These are phyloP conservation scores for Hololepta plana DNA, from an alignment of 2,888 invertebrate species.

Conservation along the genomic window DNA sequence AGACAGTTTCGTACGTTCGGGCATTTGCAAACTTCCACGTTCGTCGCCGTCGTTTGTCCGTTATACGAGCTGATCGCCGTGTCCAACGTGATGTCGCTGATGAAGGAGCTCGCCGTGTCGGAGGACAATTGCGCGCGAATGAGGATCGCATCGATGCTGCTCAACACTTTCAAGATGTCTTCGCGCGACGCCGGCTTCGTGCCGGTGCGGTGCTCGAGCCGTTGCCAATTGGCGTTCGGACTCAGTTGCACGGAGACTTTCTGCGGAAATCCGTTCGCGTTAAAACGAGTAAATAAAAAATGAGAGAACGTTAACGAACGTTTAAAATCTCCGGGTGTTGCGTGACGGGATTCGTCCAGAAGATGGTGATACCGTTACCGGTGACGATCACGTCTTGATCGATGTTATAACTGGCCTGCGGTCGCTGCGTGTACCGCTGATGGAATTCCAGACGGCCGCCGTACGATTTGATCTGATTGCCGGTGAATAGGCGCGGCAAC, in stretches of 20 bases:
- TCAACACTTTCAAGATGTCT: slow-evolving; percentile 70
- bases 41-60: slow-evolving; percentile 42
- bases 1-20: slow-evolving; percentile 33
- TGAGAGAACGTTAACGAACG: slow-evolving; percentile 29
- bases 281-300: slow-evolving; percentile 2
- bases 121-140: slow-evolving; percentile 61
- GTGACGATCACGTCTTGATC: slow-evolving; percentile 71
- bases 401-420: slow-evolving; percentile 32
- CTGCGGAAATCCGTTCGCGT: too few species aligned
- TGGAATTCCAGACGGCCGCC: slow-evolving; percentile 65
- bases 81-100: slow-evolving; percentile 77
- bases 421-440: slow-evolving; percentile 40
- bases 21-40: slow-evolving; percentile 76
- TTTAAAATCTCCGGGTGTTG: slow-evolving; percentile 36
- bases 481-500: slow-evolving; percentile 47
- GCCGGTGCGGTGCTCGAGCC: slow-evolving; percentile 31
- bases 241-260: slow-evolving; percentile 43
- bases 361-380: slow-evolving; percentile 58
- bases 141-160: slow-evolving; percentile 64
- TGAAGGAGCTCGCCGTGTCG: slow-evolving; percentile 42
- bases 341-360: slow-evolving; percentile 49
- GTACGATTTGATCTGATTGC: slow-evolving; percentile 69
- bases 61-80: slow-evolving; percentile 50
- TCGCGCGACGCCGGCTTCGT: slow-evolving; percentile 47
- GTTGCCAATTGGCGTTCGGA: slow-evolving; percentile 45